Evolutionary conservation across 2,797 vertebrate genomes (phyloP), one percentile per base, ranked within the genome.

Genomic region (Enteromius unitaeniatus): DNA sequence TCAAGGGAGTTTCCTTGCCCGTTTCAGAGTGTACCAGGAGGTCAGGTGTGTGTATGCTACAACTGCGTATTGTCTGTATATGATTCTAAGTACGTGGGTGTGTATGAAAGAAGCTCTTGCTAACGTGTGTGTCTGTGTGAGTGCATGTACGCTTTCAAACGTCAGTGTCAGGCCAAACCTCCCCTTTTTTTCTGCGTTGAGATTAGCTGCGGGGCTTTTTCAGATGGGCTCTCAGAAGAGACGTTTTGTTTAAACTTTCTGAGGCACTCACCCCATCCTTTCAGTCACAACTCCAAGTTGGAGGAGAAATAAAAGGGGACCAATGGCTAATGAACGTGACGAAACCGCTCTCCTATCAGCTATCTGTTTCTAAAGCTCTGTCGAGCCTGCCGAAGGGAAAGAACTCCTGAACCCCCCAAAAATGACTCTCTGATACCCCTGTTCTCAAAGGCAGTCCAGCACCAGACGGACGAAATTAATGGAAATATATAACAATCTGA

Each of bases 401-500:
- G 83, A 90, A 81, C 78, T 87, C 77, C 21, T 26, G 86, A 83
- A 81, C 78, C 83, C 83, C 65, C 78, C 72, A 85, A 89, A 90
- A 87, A 86, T 86, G 70, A 88, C 86, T 74, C 84, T 87, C 79
- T 90, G 89, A 91, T 90, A 86, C 88, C 80, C 40, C 81, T 86
- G 84, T 87, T 89, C 86, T 92, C 84, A 91, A 90, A 91, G 82
- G 86, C 86, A 89, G 82, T 84, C 74, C 85, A 88, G 90, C 81
- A 90, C 95, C 91, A 92, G 92, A 92, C 92, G 93, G 86, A 86
- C 90, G 90, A 95, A 96, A 96, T 96, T 95, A 97, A 96, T 95
- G 94, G 93, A 95, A 95, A 93, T 95, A 94, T 95, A 96, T 95
- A 94, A 95, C 92, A 90, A 96, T 95, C 94, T 96, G 93, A 97